phyloP scores from a whole-genome alignment of 2,797 vertebrate genomes.

The Nyctibius grandis region DNA sequence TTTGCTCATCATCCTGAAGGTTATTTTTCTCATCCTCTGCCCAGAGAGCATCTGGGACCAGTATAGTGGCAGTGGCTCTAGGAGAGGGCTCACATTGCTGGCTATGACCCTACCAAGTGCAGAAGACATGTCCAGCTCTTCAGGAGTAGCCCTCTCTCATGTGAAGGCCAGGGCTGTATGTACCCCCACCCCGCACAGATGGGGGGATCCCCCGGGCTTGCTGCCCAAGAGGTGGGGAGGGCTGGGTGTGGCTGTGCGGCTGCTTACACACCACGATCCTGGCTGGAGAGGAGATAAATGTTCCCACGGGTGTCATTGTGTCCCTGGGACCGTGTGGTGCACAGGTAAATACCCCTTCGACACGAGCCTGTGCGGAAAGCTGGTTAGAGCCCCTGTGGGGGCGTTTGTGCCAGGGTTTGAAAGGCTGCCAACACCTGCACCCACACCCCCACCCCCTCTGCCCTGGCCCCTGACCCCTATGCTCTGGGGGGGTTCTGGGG shows the following conservation, averaged over 20 bases:
- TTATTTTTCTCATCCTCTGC: background rate
- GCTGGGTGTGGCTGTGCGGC: accelerated
- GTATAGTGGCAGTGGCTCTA: accelerated
- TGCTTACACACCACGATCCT: accelerated
- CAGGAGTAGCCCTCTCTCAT: accelerated
- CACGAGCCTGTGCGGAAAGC: background rate
- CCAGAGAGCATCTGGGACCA: background rate
- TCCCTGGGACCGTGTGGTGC: accelerated
- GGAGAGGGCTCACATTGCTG: background rate
- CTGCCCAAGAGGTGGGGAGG: background rate
- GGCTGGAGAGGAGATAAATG: background rate
- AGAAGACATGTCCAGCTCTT: background rate
- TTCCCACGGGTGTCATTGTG: background rate
- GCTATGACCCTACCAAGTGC: accelerated
- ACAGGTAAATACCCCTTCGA: background rate
- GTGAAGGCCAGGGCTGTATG: accelerated
- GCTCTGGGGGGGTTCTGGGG: accelerated
- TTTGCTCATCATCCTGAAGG: accelerated
- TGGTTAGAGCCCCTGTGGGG: accelerated
- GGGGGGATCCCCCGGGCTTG: accelerated
- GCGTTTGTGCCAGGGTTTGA: background rate
- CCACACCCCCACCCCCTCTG: background rate
- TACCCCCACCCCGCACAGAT: accelerated
- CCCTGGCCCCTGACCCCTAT: background rate
- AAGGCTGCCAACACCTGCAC: background rate